These are phyloP conservation scores for Busseola fusca DNA, from an alignment of 2,888 invertebrate genomes.

Conservation along the genomic window DNA sequence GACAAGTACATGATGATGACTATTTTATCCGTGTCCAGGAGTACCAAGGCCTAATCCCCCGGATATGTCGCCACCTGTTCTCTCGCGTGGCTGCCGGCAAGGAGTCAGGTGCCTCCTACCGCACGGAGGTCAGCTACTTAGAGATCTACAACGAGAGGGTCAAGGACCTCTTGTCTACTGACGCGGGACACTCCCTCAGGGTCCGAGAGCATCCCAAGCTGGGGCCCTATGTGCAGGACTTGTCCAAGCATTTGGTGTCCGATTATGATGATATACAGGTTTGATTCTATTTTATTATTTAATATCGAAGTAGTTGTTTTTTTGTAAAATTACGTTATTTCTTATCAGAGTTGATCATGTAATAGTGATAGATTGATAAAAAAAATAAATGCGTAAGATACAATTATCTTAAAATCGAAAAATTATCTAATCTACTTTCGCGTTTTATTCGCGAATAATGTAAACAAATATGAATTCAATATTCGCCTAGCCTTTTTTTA, in stretches of 20 bases:
- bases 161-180: conserved; percentile 90
- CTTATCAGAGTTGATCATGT: background rate
- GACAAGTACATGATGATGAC: background rate
- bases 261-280: conserved; percentile 96
- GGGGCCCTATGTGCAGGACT: conserved; percentile 95
- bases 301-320: background rate
- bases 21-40: conserved; percentile 82
- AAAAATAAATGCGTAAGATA: background rate
- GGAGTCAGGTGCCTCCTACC: conserved; percentile 94
- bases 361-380: background rate
- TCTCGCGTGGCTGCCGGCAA: conserved; percentile 94
- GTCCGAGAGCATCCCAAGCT: conserved; percentile 94
- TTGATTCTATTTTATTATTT: conserved; percentile 4
- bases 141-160: conserved; percentile 96
- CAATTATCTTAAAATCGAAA: background rate
- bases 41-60: conserved; percentile 94
- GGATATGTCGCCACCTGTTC: conserved; percentile 95
- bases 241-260: conserved; percentile 95
- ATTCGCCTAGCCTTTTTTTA: background rate
- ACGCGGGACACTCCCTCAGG: conserved; percentile 91
- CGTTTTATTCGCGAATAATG: no score
- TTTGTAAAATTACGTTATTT: no score
- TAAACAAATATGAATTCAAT: background rate
- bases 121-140: conserved; percentile 95
- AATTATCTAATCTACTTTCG: no score